Evolutionary conservation across 2,113 vertebrate genomes (phyloP), one percentile per base, ranked within the genome.

Genomic region (Tinamus guttatus): DNA sequence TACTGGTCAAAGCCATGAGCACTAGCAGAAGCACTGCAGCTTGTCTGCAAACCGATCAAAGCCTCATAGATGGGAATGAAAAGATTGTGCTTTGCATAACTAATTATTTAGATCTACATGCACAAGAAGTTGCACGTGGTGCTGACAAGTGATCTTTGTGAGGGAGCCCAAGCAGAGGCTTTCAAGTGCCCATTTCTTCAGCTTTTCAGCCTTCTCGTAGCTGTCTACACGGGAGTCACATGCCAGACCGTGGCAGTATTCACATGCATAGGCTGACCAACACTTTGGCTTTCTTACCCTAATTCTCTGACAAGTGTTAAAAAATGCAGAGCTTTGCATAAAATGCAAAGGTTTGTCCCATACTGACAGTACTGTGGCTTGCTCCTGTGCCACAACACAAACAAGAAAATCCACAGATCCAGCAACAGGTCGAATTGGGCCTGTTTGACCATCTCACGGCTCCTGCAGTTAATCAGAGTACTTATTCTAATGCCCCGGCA

Each of bases 71-170:
- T 20, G 20, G 83, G 94, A 96, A 84, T 93, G 56, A 60, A 78
- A 95, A 68, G 43, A 78, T 2, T 60, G 43, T 41, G 32, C 69
- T 81, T 38, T 90, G 64, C 40, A 62, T 54, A 81, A 84, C 91
- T 86, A 88, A 89, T 89, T 95, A 93, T 86, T 95, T 94, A 92
- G 52, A 79, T 45, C 22, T 69, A 82, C 60, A 93, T 17, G 47
- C 73, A 65, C 68, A 11, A 51, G 88, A 95, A 81, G 34, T 91
- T 85, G 91, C 63, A 78, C 32, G 45, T 5, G 11, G 32, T 0
- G 0, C 69, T 84, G 81, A 90, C 62, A 65, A 79, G 73, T 21
- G 77, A 94, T 88, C 88, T 95, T 96, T 96, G 76, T 56, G 49
- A 78, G 91, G 56, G 9, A 59, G 38, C 47, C 89, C 9, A 13